Evolutionary conservation across 2,888 invertebrate species (phyloP).

Genomic region (Phanerotoma sp.): DNA sequence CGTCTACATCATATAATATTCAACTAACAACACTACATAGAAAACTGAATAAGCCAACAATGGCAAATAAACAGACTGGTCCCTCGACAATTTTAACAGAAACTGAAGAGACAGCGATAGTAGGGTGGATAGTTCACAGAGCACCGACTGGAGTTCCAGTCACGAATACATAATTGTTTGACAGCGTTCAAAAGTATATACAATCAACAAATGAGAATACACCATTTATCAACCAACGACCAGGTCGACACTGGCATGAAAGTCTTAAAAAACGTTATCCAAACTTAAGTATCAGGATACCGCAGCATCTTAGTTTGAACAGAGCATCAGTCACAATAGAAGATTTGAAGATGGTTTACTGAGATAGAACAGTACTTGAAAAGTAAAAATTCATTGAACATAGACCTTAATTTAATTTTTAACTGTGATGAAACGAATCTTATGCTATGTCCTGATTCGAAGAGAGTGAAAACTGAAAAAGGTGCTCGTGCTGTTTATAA

Average conservation of each 20-base stretch:
- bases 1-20: conserved; percentile 3
- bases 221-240: conserved; percentile 2
- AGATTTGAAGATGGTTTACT: background rate
- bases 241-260: conserved; percentile 13
- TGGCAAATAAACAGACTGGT: conserved; percentile 3
- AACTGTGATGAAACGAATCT: too few species aligned
- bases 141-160: background rate
- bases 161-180: background rate
- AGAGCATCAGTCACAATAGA: conserved; percentile 5
- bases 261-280: conserved; percentile 16
- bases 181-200: background rate
- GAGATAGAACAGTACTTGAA: background rate
- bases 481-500: conserved; percentile 11
- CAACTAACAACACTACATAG: conserved; percentile 10
- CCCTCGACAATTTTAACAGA: conserved; percentile 8
- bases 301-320: conserved; percentile 5
- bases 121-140: conserved; percentile 9
- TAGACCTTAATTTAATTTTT: too few species aligned
- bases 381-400: background rate
- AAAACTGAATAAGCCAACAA: conserved; percentile 2
- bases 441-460: conserved; percentile 5
- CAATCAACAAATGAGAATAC: background rate
- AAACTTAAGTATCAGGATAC: background rate
- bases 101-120: background rate
- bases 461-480: conserved; percentile 9